Conservation (phyloP, 2,888 invertebrate genomes). For the Ectemnius cavifrons region DNA sequence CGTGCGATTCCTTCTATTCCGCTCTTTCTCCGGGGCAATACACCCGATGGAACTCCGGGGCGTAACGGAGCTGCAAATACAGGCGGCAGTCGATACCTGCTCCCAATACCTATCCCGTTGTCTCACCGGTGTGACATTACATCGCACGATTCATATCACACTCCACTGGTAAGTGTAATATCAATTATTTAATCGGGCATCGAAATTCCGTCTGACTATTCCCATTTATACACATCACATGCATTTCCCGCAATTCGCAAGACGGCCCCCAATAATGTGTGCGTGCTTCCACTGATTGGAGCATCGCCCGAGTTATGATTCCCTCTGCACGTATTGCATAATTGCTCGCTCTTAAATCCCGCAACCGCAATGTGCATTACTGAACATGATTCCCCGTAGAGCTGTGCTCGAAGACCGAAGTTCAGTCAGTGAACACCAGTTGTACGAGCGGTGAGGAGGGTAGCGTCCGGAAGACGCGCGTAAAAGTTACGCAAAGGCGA, state of each 20-base stretch:
- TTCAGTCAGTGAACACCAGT: no score
- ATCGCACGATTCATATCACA: slow-evolving; percentile 28
- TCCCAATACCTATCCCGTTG: slow-evolving; percentile 29
- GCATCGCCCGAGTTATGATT: slow-evolving; percentile 1
- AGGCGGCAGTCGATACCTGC: slow-evolving; percentile 16
- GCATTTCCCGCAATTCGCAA: neutral
- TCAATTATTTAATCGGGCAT: slow-evolving; percentile 28
- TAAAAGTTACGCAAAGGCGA: neutral
- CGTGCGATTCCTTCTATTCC: neutral
- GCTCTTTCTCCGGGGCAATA: neutral
- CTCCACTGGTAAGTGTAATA: slow-evolving; percentile 25
- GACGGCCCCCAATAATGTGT: slow-evolving; percentile 6
- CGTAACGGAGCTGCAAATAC: no score
- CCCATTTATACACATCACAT: no score
- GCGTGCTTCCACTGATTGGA: neutral
- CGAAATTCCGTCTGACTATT: no score
- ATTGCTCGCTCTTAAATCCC: slow-evolving; percentile 14
- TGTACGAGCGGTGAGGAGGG: no score
- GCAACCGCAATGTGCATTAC: slow-evolving; percentile 11
- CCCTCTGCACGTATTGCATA: slow-evolving; percentile 10
- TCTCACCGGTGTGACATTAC: slow-evolving; percentile 37
- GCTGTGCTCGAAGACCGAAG: no score
- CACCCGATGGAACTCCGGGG: neutral
- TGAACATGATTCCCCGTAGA: no score
- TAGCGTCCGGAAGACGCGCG: neutral